Percentiles rank a stretch among this genome's conserved stretches.
These are phyloP conservation scores for Megalonaias nervosa DNA, from an alignment of 1,140 invertebrate species.

Conservation along the genomic window DNA sequence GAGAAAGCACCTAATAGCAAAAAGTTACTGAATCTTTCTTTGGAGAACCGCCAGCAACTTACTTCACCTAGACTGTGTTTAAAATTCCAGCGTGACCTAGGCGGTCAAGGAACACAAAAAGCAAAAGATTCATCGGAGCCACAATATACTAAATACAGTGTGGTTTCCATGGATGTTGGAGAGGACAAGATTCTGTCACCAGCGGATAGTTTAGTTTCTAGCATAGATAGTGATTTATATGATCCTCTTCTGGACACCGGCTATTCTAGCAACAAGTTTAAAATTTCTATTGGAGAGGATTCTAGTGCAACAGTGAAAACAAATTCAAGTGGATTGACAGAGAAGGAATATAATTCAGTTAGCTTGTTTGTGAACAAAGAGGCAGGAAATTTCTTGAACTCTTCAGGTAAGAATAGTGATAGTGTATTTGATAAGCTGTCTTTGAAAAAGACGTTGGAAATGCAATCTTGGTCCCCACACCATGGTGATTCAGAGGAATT, in stretches of 20 bases:
- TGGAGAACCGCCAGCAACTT: constrained; percentile 35
- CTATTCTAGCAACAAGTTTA: background rate
- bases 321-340: no score
- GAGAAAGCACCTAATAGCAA: no score
- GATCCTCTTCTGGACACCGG: background rate
- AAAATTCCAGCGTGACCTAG: constrained; percentile 75
- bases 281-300: constrained; percentile 10
- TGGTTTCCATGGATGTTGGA: constrained; percentile 44
- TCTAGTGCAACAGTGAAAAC: background rate
- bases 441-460: constrained; percentile 9
- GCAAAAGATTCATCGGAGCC: constrained; percentile 48
- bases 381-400: no score
- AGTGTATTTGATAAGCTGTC: no score
- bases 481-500: constrained; percentile 3
- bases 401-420: no score
- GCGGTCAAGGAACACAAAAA: constrained; percentile 48
- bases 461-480: constrained; percentile 32
- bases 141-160: constrained; percentile 59
- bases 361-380: no score
- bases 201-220: constrained; percentile 50
- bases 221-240: constrained; percentile 60
- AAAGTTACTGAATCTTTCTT: no score
- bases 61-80: constrained; percentile 76
- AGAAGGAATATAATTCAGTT: no score
- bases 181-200: constrained; percentile 46